These are phyloP conservation scores for Heliconius hewitsoni DNA, from an alignment of 1,140 invertebrate species.

Conservation along the genomic window DNA sequence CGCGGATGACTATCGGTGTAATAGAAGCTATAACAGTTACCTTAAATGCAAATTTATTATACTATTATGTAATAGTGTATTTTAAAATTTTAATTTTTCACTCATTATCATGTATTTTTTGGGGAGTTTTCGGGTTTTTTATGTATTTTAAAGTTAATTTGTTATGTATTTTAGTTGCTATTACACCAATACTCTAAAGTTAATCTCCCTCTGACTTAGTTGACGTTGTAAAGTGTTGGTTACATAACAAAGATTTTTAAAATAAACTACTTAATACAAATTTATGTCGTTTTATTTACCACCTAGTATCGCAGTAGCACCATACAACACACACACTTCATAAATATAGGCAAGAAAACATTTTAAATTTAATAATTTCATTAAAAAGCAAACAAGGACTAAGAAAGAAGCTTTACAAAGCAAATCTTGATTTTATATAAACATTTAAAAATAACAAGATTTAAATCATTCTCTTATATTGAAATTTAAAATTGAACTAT, in stretches of 20 bases:
- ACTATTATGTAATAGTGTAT: too few relatives aligned
- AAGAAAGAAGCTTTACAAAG: neutral
- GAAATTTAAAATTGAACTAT: too few relatives aligned
- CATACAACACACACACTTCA: neutral
- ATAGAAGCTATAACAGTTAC: neutral
- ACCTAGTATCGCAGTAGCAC: neutral
- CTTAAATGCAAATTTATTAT: slow-evolving; percentile 1
- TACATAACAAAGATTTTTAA: slow-evolving; percentile 80
- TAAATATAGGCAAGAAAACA: neutral
- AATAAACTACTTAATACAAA: slow-evolving; percentile 80
- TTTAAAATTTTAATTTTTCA: neutral
- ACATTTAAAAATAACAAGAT: neutral
- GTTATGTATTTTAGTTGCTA: slow-evolving; percentile 17
- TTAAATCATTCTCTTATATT: too few relatives aligned
- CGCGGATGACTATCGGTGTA: slow-evolving; percentile 1
- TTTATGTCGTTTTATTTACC: slow-evolving; percentile 58
- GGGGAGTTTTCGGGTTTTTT: neutral
- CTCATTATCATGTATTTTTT: neutral
- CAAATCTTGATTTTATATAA: neutral
- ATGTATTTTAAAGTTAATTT: neutral
- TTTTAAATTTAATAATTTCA: neutral
- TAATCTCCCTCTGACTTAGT: slow-evolving; percentile 57
- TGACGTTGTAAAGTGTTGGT: slow-evolving; percentile 78
- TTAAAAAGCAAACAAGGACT: neutral
- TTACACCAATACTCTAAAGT: slow-evolving; percentile 29